Base-by-base conservation (phyloP, 2,113 vertebrate species). In the Syrrhaptes paradoxus region DNA sequence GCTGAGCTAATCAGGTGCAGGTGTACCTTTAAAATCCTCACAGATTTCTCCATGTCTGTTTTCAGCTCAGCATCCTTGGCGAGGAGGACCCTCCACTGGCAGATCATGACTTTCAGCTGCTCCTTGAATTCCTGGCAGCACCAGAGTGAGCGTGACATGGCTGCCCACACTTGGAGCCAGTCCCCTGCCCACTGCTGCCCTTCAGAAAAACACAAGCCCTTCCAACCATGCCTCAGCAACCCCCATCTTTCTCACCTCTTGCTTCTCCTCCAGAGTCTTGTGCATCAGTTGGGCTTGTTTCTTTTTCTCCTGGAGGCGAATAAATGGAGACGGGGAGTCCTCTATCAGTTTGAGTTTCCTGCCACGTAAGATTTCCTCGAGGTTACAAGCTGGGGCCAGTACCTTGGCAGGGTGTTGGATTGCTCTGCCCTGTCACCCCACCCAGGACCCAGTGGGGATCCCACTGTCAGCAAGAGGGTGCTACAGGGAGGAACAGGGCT, bases 1-100 rank as follows among this genome's bases (percentile, higher is more conserved):
- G 11, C 16, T 2, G 7, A 65, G 26, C 45, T 12, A 18, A n/a
- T 25, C 41, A 17, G 18, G 70, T 38, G 17, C 15, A n/a, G 31
- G 3, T 16, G 7, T 95, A 99, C 99, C 98, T 98, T 98, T 10
- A 98, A 91, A 76, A 97, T 98, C 3, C 38, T 94, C 76, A 97
- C 93, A 21, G 95, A 98, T 63, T 96, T 96, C 55, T 96, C 41
- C 58, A 97, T 94, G 19, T 98, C 92, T 20, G 95, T 78, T 76
- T 97, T 98, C 54, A 97, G 85, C 71, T 97, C 94, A 22, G 96
- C 80, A 11, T 98, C 92, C 75, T 98, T 97, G 68, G 52, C 4
- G 0, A 77, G 85, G 46, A 98, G 57, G 10, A 98, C 97, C 26
- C 96, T 96, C 97, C 96, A 97, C 12, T 52, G 82, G 63, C 94